Conservation (phyloP, 2,797 vertebrate genomes). For the Xerus rutilus region DNA sequence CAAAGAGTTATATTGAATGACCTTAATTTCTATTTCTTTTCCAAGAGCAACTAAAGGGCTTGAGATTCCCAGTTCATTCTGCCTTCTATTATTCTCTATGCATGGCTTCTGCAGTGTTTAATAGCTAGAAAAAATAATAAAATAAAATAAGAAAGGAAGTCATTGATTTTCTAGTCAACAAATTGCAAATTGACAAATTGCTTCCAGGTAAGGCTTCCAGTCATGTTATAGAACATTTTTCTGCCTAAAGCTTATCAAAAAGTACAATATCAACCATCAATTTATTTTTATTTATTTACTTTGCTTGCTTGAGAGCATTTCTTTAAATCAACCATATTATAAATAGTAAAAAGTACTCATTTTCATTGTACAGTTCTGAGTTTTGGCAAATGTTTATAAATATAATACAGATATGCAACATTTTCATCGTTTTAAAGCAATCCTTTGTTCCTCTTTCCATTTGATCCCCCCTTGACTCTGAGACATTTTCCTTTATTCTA, state of each 20-base stretch:
- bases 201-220: conserved; percentile 28
- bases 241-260: conserved; percentile 20
- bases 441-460: background rate
- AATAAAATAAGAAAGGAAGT: conserved; percentile 56
- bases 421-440: background rate
- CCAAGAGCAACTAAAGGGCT: background rate
- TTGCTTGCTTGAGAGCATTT: background rate
- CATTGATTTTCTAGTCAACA: conserved; percentile 55
- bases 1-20: background rate
- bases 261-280: background rate
- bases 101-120: background rate
- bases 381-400: background rate
- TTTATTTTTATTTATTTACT: background rate
- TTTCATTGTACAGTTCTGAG: background rate
- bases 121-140: conserved; percentile 1
- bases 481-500: background rate
- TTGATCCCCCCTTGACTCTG: background rate
- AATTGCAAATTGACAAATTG: conserved; percentile 44
- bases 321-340: background rate
- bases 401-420: background rate
- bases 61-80: background rate
- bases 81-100: background rate
- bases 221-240: conserved; percentile 27
- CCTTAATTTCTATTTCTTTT: background rate
- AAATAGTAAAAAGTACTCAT: background rate